A percentile compares a stretch with the other conserved stretches of the same genome.
These are phyloP conservation scores for Tetramorium alpestre DNA, from an alignment of 1,140 invertebrate species.

Conservation along the genomic window DNA sequence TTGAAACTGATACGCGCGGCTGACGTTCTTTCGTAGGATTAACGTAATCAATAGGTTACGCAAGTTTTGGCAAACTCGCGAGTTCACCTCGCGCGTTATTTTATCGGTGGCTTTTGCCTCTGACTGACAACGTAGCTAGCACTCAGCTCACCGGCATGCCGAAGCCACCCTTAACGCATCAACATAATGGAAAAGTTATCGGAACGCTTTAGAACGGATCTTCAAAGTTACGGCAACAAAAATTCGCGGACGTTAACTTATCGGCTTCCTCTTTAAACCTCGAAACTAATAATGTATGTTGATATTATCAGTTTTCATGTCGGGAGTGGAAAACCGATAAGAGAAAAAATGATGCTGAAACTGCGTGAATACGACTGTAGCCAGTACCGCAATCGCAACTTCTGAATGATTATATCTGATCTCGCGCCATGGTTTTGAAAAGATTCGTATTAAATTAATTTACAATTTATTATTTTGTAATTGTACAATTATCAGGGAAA, in stretches of 20 bases:
- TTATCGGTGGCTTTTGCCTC: slow-evolving; percentile 34
- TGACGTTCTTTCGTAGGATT: slow-evolving; percentile 23
- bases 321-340: background rate
- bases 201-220: slow-evolving; percentile 38
- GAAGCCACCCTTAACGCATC: slow-evolving; percentile 10
- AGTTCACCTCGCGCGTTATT: slow-evolving; percentile 17
- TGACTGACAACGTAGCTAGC: slow-evolving; percentile 46
- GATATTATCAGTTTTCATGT: slow-evolving; percentile 26
- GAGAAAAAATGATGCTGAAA: background rate
- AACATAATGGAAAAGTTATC: slow-evolving; percentile 59
- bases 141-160: background rate
- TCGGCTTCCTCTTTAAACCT: slow-evolving; percentile 32
- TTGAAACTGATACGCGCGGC: background rate
- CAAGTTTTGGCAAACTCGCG: slow-evolving; percentile 20
- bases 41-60: slow-evolving; percentile 14
- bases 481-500: background rate
- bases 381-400: background rate
- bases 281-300: slow-evolving; percentile 30
- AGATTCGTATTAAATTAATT: background rate
- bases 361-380: background rate
- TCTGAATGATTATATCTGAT: background rate
- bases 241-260: slow-evolving; percentile 35
- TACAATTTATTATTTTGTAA: background rate
- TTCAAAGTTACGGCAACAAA: slow-evolving; percentile 32
- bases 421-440: background rate